phyloP scores from a whole-genome alignment of 2,113 vertebrate genomes.

The Catagonus wagneri region DNA sequence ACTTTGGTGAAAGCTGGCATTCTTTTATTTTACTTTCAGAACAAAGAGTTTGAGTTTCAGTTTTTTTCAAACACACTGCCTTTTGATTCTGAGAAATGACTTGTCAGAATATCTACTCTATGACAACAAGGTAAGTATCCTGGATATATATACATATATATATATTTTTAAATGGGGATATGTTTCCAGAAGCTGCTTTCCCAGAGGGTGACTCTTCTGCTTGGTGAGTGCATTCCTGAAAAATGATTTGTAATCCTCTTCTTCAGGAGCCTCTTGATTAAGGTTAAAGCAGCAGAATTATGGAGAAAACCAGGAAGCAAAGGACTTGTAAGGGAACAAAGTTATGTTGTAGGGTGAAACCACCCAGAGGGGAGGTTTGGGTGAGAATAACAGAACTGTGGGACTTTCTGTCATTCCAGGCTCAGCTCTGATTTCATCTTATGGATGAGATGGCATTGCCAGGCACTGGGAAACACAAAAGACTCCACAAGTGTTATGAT shows the following conservation, averaged over 20 bases:
- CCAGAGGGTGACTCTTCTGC: background rate
- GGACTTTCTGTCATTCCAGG: background rate
- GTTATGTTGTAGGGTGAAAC: background rate
- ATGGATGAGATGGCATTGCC: background rate
- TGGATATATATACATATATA: too few species aligned
- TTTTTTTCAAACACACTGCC: background rate
- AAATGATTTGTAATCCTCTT: background rate
- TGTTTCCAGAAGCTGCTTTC: constrained; percentile 26
- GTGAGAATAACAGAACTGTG: background rate
- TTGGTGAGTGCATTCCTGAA: background rate
- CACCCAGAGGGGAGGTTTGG: background rate
- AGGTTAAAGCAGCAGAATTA: background rate
- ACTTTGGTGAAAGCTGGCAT: background rate
- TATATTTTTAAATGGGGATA: background rate
- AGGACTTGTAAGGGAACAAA: background rate
- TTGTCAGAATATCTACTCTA: background rate
- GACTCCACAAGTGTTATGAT: background rate
- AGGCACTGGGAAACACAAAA: background rate
- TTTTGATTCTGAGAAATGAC: constrained; percentile 2
- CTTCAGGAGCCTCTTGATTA: background rate
- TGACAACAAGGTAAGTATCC: constrained; percentile 71
- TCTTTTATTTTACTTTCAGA: background rate
- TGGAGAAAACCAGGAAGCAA: background rate
- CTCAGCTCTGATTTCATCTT: background rate
- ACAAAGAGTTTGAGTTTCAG: background rate